Base-by-base conservation (phyloP, 2,113 vertebrate genomes). In the Brienomyrus longianalis region DNA sequence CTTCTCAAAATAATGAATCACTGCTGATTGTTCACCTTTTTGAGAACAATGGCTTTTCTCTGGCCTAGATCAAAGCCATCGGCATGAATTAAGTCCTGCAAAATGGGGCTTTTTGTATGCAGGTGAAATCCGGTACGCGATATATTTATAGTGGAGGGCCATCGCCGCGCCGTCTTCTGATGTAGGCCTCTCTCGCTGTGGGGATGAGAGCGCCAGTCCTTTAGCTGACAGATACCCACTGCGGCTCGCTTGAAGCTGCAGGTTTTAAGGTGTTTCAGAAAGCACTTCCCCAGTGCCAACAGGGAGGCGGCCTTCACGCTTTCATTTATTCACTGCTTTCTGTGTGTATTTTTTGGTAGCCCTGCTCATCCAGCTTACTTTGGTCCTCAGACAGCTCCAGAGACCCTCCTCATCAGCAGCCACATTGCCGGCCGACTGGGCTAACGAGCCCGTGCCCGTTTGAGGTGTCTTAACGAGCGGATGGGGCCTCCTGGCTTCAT, bases 1-100 rank as follows among this genome's bases (percentile, higher is more conserved):
- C n/a, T 85, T 89, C n/a, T 85, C 89, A 89, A 10, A 17, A 66
- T 86, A 85, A 62, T 62, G 84, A 85, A 86, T 77, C 59, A 5
- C 56, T 74, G 56, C 31, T 74, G 54, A 87, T 70, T 15, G 27
- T 3, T 85, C 62, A 13, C 23, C 89, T 52, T 86, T 45, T 84
- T 50, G 11, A 50, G 54, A 23, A 85, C 21, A 62, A 56, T 85
- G 56, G 84, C 47, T 43, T 43, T 84, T 39, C 52, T 21, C 13
- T 21, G 45, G 19, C 83, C 21, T 62, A 27, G 54, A 59, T 85
- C 54, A 89, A 62, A 85, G 66, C 15, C 21, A 48, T 43, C 52
- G 21, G 19, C 50, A 21, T 56, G 21, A 66, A 23, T 48, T 9
- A 56, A 23, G 83, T 59, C 56, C 47, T 39, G 83, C 47, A 50